These are phyloP conservation scores for Ara ararauna DNA, from an alignment of 2,797 vertebrate genomes.

Conservation along the genomic window DNA sequence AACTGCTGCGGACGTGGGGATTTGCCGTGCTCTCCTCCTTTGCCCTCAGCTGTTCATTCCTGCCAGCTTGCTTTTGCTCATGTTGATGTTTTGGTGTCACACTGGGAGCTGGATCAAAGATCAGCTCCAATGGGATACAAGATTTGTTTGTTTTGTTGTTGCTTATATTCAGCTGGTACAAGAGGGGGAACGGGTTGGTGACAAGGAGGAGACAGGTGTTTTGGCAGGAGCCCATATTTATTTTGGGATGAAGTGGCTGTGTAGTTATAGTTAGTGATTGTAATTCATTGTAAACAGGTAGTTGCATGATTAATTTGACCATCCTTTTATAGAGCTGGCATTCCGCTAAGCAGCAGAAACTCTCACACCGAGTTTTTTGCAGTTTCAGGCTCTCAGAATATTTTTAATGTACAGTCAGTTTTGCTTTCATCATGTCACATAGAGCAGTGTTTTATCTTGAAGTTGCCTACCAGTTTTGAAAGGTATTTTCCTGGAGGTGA, in stretches of 20 bases:
- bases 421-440: background rate
- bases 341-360: background rate
- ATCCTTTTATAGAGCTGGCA: background rate
- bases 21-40: background rate
- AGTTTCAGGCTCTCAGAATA: background rate
- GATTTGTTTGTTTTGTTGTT: background rate
- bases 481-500: background rate
- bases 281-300: slow-evolving; percentile 5
- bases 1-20: accelerated
- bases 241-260: background rate
- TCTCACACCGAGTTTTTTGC: background rate
- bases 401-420: background rate
- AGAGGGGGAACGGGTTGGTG: background rate
- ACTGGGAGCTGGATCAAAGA: background rate
- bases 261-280: background rate
- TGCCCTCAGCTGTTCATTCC: background rate
- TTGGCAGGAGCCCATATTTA: background rate
- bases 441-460: background rate
- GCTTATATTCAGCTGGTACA: slow-evolving; percentile 5
- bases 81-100: background rate
- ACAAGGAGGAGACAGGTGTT: background rate
- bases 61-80: background rate
- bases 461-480: background rate
- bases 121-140: background rate
- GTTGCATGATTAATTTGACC: background rate